Percentiles rank a stretch among this genome's conserved stretches.
phyloP scores from a whole-genome alignment of 2,113 vertebrate genomes.

The Thymallus thymallus region DNA sequence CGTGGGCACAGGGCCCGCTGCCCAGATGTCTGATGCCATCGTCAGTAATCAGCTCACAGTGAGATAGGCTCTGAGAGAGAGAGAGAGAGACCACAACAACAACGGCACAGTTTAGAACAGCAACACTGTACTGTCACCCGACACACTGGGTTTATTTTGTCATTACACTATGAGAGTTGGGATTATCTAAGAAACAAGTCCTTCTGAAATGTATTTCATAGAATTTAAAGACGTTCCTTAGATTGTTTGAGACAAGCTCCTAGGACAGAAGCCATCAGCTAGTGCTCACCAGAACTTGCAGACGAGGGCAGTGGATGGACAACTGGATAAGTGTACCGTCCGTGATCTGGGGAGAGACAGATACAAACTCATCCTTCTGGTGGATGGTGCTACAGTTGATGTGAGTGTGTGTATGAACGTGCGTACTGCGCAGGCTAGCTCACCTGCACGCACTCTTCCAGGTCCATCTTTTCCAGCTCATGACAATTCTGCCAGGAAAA shows the following conservation, averaged over 20 bases:
- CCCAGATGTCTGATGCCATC: conserved; percentile 96
- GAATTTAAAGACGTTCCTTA: not conserved
- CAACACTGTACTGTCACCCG: not conserved
- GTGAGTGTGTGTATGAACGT: not conserved
- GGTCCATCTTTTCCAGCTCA: conserved; percentile 98
- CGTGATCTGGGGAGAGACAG: conserved; percentile 81
- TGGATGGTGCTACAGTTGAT: not conserved
- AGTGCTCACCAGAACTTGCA: conserved; percentile 93
- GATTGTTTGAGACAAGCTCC: not conserved
- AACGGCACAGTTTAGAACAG: not conserved
- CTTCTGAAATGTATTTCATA: not conserved
- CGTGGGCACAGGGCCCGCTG: conserved; percentile 93
- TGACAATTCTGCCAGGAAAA: conserved; percentile 87
- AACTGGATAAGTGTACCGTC: conserved; percentile 94
- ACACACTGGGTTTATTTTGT: not conserved
- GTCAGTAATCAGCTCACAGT: conserved; percentile 98
- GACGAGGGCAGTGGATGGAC: conserved; percentile 94
- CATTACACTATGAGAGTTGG: not conserved
- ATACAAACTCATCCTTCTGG: not conserved
- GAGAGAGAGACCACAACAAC: not conserved
- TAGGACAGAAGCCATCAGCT: not conserved
- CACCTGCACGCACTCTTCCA: conserved; percentile 98
- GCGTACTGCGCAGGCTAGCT: conserved; percentile 8
- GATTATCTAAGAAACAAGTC: not conserved
- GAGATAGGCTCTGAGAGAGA: conserved; percentile 85